These are phyloP conservation scores for Ornithorhynchus anatinus DNA, from an alignment of 2,113 vertebrate genomes.

Conservation along the genomic window DNA sequence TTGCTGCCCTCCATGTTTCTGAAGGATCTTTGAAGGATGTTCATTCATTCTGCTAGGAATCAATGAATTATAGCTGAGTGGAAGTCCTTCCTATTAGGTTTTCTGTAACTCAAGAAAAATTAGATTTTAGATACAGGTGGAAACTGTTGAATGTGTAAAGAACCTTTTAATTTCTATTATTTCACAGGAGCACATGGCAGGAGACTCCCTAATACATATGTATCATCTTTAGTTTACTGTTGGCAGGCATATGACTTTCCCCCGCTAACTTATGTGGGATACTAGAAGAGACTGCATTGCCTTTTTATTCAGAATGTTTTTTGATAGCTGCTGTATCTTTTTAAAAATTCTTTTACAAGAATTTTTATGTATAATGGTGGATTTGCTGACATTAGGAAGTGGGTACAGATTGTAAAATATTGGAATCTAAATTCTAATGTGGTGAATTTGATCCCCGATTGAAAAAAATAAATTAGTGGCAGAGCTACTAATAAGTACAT, in stretches of 20 bases:
- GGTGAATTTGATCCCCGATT: conserved; percentile 29
- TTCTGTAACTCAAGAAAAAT: conserved; percentile 33
- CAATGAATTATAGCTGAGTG: conserved; percentile 34
- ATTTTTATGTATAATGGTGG: no score
- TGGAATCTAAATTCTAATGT: conserved; percentile 37
- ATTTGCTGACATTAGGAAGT: no score
- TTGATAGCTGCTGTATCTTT: no score
- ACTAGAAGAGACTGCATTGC: no score
- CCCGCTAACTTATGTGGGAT: no score
- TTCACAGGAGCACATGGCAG: conserved; percentile 15
- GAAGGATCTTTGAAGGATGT: conserved; percentile 54
- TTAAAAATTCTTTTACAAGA: no score
- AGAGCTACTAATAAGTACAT: no score
- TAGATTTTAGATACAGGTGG: conserved; percentile 42
- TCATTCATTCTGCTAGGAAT: conserved; percentile 54
- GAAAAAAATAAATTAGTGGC: conserved; percentile 44
- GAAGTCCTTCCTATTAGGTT: conserved; percentile 12
- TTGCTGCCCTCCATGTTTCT: conserved; percentile 36
- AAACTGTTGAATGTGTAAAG: conserved; percentile 36
- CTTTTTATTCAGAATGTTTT: no score
- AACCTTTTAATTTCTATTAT: conserved; percentile 48
- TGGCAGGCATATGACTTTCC: no score
- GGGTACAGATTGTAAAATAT: conserved; percentile 25
- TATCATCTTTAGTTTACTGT: neutral
- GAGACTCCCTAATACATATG: neutral